Evolutionary conservation across 2,797 vertebrate genomes (phyloP).

Genomic region (Micropoecilia bifurca): DNA sequence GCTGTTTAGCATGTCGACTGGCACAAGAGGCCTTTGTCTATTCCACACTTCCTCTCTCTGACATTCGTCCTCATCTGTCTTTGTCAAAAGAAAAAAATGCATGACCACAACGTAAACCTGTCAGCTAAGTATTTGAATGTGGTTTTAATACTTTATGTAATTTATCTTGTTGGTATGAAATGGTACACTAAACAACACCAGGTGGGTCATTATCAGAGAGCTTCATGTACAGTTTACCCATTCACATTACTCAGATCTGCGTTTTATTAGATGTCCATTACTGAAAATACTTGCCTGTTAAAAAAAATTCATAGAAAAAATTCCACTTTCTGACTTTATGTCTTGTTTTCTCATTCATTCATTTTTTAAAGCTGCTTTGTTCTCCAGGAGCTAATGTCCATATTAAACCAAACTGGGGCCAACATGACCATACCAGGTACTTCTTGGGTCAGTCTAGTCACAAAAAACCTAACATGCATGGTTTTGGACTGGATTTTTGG

Average conservation of each 20-base stretch:
- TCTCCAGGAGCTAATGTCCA: background rate
- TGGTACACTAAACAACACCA: conserved; percentile 16
- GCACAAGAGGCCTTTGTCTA: conserved; percentile 23
- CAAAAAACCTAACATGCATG: conserved; percentile 2
- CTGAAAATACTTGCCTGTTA: background rate
- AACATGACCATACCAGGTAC: background rate
- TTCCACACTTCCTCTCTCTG: conserved; percentile 3
- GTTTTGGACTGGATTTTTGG: background rate
- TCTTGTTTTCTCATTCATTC: background rate
- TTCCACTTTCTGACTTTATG: background rate
- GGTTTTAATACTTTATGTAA: conserved; percentile 13
- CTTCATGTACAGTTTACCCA: conserved; percentile 5
- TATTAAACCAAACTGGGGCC: background rate
- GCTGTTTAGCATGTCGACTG: conserved; percentile 19
- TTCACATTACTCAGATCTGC: background rate
- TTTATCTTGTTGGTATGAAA: conserved; percentile 16
- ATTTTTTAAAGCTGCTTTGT: background rate
- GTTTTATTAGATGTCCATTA: background rate
- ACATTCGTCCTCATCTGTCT: conserved; percentile 22
- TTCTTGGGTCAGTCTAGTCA: background rate
- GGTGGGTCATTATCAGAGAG: conserved; percentile 22
- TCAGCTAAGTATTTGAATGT: conserved; percentile 27
- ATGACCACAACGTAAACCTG: conserved; percentile 6
- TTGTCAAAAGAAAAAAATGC: background rate
- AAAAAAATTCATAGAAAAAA: background rate